These are phyloP conservation scores for Osmoderma eremita DNA, from an alignment of 2,888 invertebrate species.

Conservation along the genomic window DNA sequence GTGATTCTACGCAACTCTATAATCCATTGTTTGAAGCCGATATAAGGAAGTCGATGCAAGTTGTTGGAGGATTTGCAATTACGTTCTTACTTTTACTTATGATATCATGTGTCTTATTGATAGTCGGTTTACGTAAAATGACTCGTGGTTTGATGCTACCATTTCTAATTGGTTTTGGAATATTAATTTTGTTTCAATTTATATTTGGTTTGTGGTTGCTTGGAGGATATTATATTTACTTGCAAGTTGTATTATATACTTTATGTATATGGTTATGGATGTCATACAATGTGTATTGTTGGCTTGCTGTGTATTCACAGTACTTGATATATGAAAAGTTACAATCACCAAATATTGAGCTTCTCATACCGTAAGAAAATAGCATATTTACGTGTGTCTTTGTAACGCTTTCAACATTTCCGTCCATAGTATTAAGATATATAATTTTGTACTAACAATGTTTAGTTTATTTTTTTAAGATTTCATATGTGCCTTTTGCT, in stretches of 20 bases:
- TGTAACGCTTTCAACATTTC: background rate
- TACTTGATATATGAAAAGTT: conserved; percentile 82
- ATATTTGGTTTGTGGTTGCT: conserved; percentile 86
- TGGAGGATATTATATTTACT: conserved; percentile 90
- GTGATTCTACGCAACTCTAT: conserved; percentile 88
- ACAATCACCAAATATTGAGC: conserved; percentile 89
- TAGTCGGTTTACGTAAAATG: conserved; percentile 73
- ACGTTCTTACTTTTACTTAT: conserved; percentile 69
- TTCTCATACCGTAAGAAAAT: conserved; percentile 71
- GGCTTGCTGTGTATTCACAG: conserved; percentile 86
- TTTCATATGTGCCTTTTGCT: too few species aligned
- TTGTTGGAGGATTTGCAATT: conserved; percentile 74
- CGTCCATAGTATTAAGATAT: conserved; percentile 10
- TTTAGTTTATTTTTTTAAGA: too few species aligned
- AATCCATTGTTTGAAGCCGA: conserved; percentile 91
- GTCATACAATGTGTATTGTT: conserved; percentile 87
- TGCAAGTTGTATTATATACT: conserved; percentile 81
- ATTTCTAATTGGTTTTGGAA: conserved; percentile 77
- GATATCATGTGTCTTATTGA: conserved; percentile 69
- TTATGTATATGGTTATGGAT: conserved; percentile 84
- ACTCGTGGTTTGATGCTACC: conserved; percentile 85
- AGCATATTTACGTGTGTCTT: conserved; percentile 10
- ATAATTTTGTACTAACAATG: too few species aligned
- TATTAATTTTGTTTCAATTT: conserved; percentile 79
- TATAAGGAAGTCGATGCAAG: conserved; percentile 77